Percentiles rank a stretch among this genome's conserved stretches.
Conservation (phyloP, 2,797 vertebrate genomes). For the Nasua narica region DNA sequence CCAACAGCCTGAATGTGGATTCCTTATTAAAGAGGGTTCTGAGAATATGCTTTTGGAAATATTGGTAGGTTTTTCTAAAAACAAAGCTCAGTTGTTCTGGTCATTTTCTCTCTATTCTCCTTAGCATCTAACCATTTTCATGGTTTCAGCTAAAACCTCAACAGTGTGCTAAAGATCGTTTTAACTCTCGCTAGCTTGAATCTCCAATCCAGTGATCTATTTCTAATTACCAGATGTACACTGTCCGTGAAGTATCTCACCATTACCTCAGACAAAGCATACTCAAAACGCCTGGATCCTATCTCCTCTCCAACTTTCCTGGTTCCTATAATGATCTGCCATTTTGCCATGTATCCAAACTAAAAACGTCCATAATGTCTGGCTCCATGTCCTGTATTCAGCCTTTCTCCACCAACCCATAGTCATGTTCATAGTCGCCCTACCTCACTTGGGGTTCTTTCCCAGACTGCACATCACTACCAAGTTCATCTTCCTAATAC, state of each 20-base stretch:
- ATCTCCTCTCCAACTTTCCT: background rate
- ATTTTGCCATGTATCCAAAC: background rate
- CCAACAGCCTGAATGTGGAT: background rate
- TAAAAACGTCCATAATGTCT: background rate
- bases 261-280: background rate
- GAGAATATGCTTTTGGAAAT: background rate
- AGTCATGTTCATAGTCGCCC: background rate
- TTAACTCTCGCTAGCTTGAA: background rate
- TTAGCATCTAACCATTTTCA: background rate
- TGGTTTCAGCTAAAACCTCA: background rate
- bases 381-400: fast-evolving
- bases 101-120: background rate
- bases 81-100: background rate
- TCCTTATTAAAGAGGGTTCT: background rate
- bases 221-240: background rate
- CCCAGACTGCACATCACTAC: background rate
- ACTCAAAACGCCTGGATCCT: background rate
- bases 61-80: background rate
- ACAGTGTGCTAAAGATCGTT: background rate
- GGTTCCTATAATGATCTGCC: background rate
- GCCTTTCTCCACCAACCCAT: background rate
- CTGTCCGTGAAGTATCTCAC: background rate
- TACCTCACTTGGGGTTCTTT: background rate
- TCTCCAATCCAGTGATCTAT: background rate
- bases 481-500: background rate